phyloP scores from a whole-genome alignment of 2,113 vertebrate genomes.

The Scartelaos histophorus region DNA sequence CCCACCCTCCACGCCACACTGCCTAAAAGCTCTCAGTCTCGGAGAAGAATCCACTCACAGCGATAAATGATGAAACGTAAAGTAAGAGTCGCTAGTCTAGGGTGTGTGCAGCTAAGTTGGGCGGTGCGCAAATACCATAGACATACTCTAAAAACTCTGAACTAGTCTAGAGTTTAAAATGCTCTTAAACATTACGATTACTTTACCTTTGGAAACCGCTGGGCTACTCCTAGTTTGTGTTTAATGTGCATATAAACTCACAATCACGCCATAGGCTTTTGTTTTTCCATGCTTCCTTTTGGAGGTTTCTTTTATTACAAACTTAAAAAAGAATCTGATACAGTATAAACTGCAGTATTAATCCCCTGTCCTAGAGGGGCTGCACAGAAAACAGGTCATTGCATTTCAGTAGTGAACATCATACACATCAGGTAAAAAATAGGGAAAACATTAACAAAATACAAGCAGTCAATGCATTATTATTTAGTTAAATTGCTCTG shows the following conservation, averaged over 20 bases:
- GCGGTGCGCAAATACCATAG: constrained; percentile 45
- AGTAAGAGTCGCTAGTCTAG: constrained; percentile 55
- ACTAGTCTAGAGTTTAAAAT: background rate
- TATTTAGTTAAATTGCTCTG: constrained; percentile 53
- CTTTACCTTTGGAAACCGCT: too few relatives aligned
- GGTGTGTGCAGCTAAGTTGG: constrained; percentile 48
- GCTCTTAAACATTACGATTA: too few relatives aligned
- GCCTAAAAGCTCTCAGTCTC: constrained; percentile 23
- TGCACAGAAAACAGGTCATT: constrained; percentile 80
- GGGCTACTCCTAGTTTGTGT: background rate
- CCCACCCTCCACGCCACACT: constrained; percentile 34
- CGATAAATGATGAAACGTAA: constrained; percentile 58
- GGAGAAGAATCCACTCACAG: background rate
- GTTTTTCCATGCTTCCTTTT: constrained; percentile 73
- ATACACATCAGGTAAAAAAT: constrained; percentile 75
- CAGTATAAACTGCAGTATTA: constrained; percentile 79
- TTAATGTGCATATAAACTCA: constrained; percentile 8
- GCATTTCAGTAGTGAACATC: constrained; percentile 77
- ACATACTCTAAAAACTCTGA: too few relatives aligned
- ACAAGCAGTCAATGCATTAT: constrained; percentile 72
- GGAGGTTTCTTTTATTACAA: constrained; percentile 79
- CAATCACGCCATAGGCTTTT: constrained; percentile 30
- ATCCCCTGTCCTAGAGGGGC: constrained; percentile 62
- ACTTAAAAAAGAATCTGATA: constrained; percentile 79
- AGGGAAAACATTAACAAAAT: constrained; percentile 65